These are phyloP conservation scores for Leucania comma DNA, from an alignment of 2,888 invertebrate genomes.

Conservation along the genomic window DNA sequence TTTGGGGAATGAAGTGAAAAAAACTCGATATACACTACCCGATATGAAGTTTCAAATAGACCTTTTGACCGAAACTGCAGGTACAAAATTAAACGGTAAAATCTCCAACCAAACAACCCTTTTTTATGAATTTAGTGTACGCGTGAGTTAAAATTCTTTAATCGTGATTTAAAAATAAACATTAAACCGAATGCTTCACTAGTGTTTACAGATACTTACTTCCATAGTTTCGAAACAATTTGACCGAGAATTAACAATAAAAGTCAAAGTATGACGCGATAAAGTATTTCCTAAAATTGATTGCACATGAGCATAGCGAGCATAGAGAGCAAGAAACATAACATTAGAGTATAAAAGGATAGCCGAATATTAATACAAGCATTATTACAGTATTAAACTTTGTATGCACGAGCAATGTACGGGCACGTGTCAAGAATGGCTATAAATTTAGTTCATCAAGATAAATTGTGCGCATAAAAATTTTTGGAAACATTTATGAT, in stretches of 20 bases:
- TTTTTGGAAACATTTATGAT: background rate
- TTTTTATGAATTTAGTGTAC: slow-evolving; percentile 16
- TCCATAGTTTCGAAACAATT: slow-evolving; percentile 29
- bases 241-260: slow-evolving; percentile 1
- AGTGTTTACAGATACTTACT: slow-evolving; percentile 3
- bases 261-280: background rate
- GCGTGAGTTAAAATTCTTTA: slow-evolving; percentile 9
- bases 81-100: slow-evolving; percentile 4
- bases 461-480: background rate
- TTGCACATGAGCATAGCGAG: background rate
- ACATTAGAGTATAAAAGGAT: background rate
- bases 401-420: slow-evolving; percentile 9
- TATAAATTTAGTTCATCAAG: slow-evolving; percentile 8
- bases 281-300: background rate
- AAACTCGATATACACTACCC: background rate
- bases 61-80: slow-evolving; percentile 2
- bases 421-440: slow-evolving; percentile 8
- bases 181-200: slow-evolving; percentile 27
- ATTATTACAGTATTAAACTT: slow-evolving; percentile 10
- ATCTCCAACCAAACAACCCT: slow-evolving; percentile 5
- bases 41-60: too few species aligned
- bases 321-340: background rate
- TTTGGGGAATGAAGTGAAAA: slow-evolving; percentile 14
- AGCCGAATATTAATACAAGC: slow-evolving; percentile 1
- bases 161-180: slow-evolving; percentile 39